These are phyloP conservation scores for Holacanthella duospinosa DNA, from an alignment of 2,888 invertebrate genomes.

Conservation along the genomic window DNA sequence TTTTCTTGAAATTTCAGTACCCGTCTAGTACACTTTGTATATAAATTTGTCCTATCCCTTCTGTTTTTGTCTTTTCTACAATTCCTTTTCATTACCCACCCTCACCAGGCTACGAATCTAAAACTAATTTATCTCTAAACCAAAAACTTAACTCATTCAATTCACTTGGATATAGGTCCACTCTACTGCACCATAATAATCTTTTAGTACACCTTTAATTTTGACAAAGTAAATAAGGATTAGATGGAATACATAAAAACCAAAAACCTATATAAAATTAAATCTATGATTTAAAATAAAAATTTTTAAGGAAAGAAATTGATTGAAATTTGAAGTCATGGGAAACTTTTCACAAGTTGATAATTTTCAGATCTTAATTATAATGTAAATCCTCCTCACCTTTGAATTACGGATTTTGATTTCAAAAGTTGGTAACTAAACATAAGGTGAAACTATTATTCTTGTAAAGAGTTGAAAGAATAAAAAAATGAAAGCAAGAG, in stretches of 20 bases:
- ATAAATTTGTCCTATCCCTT: neutral
- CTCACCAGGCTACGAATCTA: neutral
- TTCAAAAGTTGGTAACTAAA: too few relatives aligned
- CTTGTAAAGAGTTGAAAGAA: too few relatives aligned
- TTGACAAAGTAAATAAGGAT: too few relatives aligned
- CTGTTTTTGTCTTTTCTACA: neutral
- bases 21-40: neutral
- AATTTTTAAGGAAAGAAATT: neutral
- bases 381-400: too few relatives aligned
- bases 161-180: neutral
- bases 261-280: too few relatives aligned
- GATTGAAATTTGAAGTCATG: neutral
- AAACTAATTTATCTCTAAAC: neutral
- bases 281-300: too few relatives aligned
- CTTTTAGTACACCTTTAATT: too few relatives aligned
- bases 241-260: too few relatives aligned
- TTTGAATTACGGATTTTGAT: too few relatives aligned
- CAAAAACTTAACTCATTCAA: neutral
- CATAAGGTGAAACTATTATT: too few relatives aligned
- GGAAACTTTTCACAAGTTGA: neutral
- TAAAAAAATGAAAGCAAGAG: too few relatives aligned
- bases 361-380: neutral
- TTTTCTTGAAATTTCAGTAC: neutral
- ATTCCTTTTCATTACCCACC: neutral
- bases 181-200: neutral